Evolutionary conservation across 1,140 invertebrate species (phyloP), one percentile per base, ranked within the genome.

Genomic region (Rhagoletis pomonella): DNA sequence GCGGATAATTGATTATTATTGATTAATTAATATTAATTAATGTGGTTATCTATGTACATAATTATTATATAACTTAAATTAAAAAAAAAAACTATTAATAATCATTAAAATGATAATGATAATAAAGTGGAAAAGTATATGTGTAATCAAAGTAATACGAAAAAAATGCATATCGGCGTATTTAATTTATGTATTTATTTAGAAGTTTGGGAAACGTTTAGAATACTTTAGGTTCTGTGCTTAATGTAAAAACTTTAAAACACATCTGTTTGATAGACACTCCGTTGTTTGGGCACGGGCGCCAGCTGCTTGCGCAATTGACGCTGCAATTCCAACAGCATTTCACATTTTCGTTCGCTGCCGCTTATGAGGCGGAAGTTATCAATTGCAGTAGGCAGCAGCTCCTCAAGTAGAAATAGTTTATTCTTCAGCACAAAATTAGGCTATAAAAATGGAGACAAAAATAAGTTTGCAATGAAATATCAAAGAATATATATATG

Each of bases 1-100:
- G 60, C 60, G 14, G 10, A n/a, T n/a, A n/a, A n/a, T n/a, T n/a
- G n/a, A n/a, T n/a, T n/a, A n/a, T n/a, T n/a, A n/a, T n/a, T n/a
- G n/a, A 44, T 86, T 60, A 90, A 91, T 90, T 60, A 90, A 91
- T 90, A 90, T 90, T 88, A 89, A 92, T 90, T 90, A 90, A 91
- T 92, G 91, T 92, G 91, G 91, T 92, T 92, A 92, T 92, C 90
- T 92, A 92, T 92, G 91, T 92, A 92, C 92, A 92, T 92, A 92
- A 92, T 92, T 92, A 92, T 92, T 92, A 92, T 92, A 92, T 92
- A 91, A 92, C 91, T 91, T 91, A 92, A 73, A 84, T 88, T 90
- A 91, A 92, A 90, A 89, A n/a, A n/a, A n/a, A n/a, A n/a, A 91
- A 50, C 91, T 88, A 89, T 89, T 89, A 89, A 91, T 89, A 89